Evolutionary conservation across 2,888 invertebrate genomes (phyloP).

Genomic region (Drosophila leonis): DNA sequence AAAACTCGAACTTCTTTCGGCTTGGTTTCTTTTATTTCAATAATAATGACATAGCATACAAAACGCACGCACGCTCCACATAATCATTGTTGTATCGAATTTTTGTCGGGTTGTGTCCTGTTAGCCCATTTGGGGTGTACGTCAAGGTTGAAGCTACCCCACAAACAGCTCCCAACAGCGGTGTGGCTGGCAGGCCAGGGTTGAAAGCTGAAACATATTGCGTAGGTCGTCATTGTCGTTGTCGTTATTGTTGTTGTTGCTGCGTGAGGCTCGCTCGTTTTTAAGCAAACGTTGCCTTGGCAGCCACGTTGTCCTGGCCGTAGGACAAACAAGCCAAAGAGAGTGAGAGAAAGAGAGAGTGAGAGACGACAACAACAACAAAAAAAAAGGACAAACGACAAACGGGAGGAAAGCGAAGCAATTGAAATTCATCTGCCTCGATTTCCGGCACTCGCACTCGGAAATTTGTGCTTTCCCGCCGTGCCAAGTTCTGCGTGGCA

Average conservation of each 20-base stretch:
- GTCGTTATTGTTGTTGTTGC: constrained; percentile 25
- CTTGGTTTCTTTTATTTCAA: constrained; percentile 62
- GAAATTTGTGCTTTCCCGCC: constrained; percentile 66
- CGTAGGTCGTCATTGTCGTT: constrained; percentile 68
- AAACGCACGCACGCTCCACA: constrained; percentile 66
- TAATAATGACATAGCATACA: constrained; percentile 62
- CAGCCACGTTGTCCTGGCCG: constrained; percentile 61
- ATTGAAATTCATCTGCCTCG: constrained; percentile 78
- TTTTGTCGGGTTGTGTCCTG: constrained; percentile 22
- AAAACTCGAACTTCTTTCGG: constrained; percentile 10
- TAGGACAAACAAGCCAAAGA: constrained; percentile 56
- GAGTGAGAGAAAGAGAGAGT: not conserved
- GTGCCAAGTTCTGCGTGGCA: constrained; percentile 34
- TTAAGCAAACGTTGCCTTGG: constrained; percentile 63
- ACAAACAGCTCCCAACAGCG: not conserved
- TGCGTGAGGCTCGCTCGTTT: constrained; percentile 63
- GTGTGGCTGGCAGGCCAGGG: constrained; percentile 40
- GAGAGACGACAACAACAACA: not conserved
- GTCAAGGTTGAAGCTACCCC: constrained; percentile 54
- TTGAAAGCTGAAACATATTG: constrained; percentile 77
- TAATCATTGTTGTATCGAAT: constrained; percentile 56
- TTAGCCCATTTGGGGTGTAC: constrained; percentile 31
- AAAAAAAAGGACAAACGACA: constrained; percentile 23
- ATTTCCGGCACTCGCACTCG: constrained; percentile 69
- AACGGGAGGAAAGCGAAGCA: constrained; percentile 40